Conservation (phyloP, 2,113 vertebrate species). For the Plotosus lineatus region DNA sequence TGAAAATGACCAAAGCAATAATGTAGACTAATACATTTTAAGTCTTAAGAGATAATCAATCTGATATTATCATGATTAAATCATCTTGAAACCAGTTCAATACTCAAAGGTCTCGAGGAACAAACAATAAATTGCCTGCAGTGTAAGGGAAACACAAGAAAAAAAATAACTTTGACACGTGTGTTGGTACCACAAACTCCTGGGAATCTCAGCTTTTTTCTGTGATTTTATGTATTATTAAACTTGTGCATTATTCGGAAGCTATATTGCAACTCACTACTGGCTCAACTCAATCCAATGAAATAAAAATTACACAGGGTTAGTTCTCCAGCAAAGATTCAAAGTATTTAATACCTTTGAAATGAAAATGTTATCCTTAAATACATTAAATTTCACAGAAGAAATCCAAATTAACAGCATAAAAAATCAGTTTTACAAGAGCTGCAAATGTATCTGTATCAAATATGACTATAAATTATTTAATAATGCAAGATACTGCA, state of each 20-base stretch:
- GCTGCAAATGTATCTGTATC: background rate
- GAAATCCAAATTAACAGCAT: background rate
- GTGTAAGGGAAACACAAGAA: background rate
- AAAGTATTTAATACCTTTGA: background rate
- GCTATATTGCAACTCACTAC: background rate
- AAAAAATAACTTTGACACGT: background rate
- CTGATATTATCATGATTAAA: constrained; percentile 28
- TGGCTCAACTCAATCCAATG: background rate
- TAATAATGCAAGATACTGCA: background rate
- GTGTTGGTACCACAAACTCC: background rate
- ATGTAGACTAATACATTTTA: constrained; percentile 17
- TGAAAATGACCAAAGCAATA: background rate
- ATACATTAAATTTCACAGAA: background rate
- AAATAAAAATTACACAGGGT: background rate
- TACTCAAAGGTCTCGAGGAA: constrained; percentile 12
- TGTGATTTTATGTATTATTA: background rate
- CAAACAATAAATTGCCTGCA: background rate
- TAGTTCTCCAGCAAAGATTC: background rate
- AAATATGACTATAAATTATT: background rate
- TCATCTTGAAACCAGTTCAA: constrained; percentile 40
- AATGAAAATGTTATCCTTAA: background rate
- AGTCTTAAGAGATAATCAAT: constrained; percentile 40
- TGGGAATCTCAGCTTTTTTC: background rate
- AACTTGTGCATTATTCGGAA: background rate
- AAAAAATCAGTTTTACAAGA: too few species aligned